Evolutionary conservation across 1,140 invertebrate species (phyloP), one percentile per base, ranked within the genome.

Genomic region (Magallana ariakensis): DNA sequence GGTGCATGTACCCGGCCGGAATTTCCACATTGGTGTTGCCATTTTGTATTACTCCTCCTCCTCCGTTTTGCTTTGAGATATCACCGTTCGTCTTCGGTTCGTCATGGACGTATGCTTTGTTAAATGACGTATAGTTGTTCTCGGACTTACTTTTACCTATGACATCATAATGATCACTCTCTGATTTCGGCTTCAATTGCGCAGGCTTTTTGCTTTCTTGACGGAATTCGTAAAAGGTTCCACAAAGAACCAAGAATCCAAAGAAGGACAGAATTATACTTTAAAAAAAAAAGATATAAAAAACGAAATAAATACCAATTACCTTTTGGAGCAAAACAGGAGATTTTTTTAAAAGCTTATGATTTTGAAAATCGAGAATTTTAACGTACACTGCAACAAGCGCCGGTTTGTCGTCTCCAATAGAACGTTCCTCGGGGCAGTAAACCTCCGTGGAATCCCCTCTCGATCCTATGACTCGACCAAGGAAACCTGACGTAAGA

Each of bases 141-240:
- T 84, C 15, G 26, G 83, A 13, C 46, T 8, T 6, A 26, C 10
- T 33, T 26, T 75, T 22, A 11, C 15, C 22, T 75, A 75, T 75
- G 22, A 26, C 66, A 26, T 75, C 66, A 75, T 75, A 75, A 75
- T 75, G 66, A 4, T 75, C 22, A 33, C 33, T 26, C 33, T 75
- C 33, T 26, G 6, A 26, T 11, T 13, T 75, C 22, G 22, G 22
- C 33, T 33, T 75, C 22, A 26, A 3, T 11, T 19, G 11, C 22
- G 66, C 22, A 26, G 4, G 6, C 10, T 26, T 13, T 22, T 75
- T 26, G 19, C 1, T 10, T 26, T 11, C 66, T 9, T 7, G 10
- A 54, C 90, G 16, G 4, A 86, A 56, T 80, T 91, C 90, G 13
- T 87, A 53, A 7, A 88, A 46, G n/a, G 90, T 88, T 33, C 88